These are phyloP conservation scores for Calliphora vomitoria DNA, from an alignment of 2,888 invertebrate species.

Conservation along the genomic window DNA sequence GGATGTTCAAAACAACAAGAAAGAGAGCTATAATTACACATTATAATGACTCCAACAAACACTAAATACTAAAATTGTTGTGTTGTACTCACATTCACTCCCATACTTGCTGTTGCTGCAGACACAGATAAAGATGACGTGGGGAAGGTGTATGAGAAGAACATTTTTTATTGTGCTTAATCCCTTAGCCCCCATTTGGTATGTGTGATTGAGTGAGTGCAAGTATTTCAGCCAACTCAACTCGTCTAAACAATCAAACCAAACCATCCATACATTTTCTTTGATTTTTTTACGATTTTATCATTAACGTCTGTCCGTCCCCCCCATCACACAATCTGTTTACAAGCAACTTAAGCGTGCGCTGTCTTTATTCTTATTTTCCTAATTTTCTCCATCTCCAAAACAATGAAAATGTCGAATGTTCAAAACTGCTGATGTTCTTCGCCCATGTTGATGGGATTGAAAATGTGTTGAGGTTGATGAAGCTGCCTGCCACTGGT, in stretches of 20 bases:
- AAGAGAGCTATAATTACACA: neutral
- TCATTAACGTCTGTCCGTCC: constrained; percentile 6
- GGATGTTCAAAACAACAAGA: constrained; percentile 30
- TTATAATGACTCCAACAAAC: constrained; percentile 63
- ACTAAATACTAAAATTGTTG: constrained; percentile 9
- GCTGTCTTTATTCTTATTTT: constrained; percentile 27
- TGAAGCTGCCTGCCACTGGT: constrained; percentile 4
- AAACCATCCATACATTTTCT: constrained; percentile 54
- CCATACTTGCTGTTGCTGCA: too few relatives aligned
- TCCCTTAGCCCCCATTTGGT: constrained; percentile 25
- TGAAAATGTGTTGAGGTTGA: constrained; percentile 13
- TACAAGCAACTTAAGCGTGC: constrained; percentile 62
- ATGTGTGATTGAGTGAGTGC: neutral
- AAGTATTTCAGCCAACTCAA: constrained; percentile 17
- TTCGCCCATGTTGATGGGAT: neutral
- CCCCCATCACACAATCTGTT: constrained; percentile 46
- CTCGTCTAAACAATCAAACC: constrained; percentile 41
- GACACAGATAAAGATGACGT: neutral
- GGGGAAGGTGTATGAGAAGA: neutral
- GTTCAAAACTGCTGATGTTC: neutral
- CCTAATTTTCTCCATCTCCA: constrained; percentile 47
- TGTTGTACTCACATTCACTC: neutral
- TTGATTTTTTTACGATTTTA: constrained; percentile 58
- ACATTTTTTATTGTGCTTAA: constrained; percentile 2
- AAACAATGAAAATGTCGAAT: constrained; percentile 62